Evolutionary conservation across 2,797 vertebrate species (phyloP).

Genomic region (Alcedo quadribrachys): DNA sequence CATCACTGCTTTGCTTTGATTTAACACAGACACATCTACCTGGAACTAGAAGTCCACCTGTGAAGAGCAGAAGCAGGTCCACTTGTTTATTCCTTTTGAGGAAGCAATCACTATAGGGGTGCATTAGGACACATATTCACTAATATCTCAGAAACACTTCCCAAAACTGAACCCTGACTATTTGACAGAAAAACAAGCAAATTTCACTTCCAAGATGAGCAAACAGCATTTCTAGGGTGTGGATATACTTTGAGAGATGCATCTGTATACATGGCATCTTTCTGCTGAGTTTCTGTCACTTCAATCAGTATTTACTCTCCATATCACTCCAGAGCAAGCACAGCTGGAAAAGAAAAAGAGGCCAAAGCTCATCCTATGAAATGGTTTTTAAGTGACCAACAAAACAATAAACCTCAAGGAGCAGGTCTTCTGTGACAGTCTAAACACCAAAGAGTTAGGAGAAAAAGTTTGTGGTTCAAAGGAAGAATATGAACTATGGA

Average conservation of each 20-base stretch:
- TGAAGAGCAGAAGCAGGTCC: background rate
- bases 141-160: background rate
- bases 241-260: background rate
- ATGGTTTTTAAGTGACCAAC: background rate
- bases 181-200: background rate
- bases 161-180: background rate
- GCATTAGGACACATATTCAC: background rate
- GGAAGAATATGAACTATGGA: background rate
- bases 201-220: background rate
- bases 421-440: background rate
- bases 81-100: background rate
- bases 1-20: background rate
- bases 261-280: fast-evolving
- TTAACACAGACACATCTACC: background rate
- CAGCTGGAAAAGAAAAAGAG: background rate
- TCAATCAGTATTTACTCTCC: background rate
- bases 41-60: background rate
- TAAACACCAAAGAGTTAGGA: background rate
- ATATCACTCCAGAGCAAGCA: background rate
- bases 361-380: background rate
- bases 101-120: background rate
- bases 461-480: background rate
- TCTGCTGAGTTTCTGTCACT: background rate
- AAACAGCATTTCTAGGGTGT: background rate
- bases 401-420: background rate